A percentile compares a stretch with the other conserved stretches of the same genome.
Conservation (phyloP, 2,888 invertebrate species). For the Zaprionus bogoriensis region DNA sequence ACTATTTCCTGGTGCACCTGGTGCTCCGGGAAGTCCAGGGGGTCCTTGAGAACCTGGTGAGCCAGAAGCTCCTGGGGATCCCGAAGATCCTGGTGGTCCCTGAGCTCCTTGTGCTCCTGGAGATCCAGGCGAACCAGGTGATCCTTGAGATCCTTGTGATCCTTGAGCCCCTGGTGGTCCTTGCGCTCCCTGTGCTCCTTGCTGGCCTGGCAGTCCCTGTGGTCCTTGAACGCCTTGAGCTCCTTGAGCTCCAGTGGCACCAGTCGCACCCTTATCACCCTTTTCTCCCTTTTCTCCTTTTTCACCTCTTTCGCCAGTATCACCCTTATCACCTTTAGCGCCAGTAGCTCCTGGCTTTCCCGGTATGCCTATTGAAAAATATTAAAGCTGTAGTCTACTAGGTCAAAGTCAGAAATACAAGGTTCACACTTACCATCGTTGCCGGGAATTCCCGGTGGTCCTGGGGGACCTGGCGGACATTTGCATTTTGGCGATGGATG, state of each 20-base stretch:
- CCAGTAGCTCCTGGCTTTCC: slow-evolving; percentile 36
- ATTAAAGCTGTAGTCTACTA: too few relatives aligned
- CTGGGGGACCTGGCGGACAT: slow-evolving; percentile 42
- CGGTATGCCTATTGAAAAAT: slow-evolving; percentile 5
- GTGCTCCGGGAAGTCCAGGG: slow-evolving; percentile 24
- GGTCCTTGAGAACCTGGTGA: slow-evolving; percentile 23
- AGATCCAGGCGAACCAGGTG: slow-evolving; percentile 20
- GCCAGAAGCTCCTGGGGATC: slow-evolving; percentile 31
- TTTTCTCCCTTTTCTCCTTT: slow-evolving; percentile 18
- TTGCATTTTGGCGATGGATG: slow-evolving; percentile 21
- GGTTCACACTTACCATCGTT: neutral
- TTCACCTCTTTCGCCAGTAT: slow-evolving; percentile 14
- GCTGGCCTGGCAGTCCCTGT: slow-evolving; percentile 18
- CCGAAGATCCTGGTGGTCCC: slow-evolving; percentile 35
- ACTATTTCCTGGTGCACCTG: slow-evolving; percentile 26
- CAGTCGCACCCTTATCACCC: slow-evolving; percentile 25
- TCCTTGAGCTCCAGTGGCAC: neutral
- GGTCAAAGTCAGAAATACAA: too few relatives aligned
- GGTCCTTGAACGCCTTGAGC: slow-evolving; percentile 1
- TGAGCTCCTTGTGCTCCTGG: slow-evolving; percentile 26
- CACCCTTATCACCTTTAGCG: slow-evolving; percentile 25
- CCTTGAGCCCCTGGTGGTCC: slow-evolving; percentile 16
- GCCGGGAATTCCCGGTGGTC: slow-evolving; percentile 34
- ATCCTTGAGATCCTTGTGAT: slow-evolving; percentile 30
- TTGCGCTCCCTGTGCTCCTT: slow-evolving; percentile 24